phyloP scores from a whole-genome alignment of 2,113 vertebrate genomes.

The Dascyllus trimaculatus region DNA sequence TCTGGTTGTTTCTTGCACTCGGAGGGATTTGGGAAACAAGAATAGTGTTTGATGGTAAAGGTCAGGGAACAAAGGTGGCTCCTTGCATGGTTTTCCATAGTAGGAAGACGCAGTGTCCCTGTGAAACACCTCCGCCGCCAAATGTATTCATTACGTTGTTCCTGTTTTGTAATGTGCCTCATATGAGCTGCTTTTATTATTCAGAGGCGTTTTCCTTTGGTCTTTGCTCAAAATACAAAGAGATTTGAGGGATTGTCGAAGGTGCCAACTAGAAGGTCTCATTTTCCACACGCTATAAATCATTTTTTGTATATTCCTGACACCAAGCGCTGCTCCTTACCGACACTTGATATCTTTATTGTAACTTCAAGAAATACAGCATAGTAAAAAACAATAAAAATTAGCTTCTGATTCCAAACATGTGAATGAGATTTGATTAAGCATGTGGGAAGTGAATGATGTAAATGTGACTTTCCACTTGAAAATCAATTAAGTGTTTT shows the following conservation, averaged over 20 bases:
- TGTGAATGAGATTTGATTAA: conserved; percentile 66
- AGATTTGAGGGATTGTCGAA: conserved; percentile 76
- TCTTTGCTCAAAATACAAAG: conserved; percentile 66
- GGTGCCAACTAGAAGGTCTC: conserved; percentile 66
- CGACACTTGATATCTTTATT: conserved; percentile 65
- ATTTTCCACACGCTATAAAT: conserved; percentile 86
- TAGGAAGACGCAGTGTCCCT: conserved; percentile 59
- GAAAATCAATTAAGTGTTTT: conserved; percentile 72
- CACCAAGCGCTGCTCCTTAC: conserved; percentile 77
- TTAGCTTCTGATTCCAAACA: conserved; percentile 25
- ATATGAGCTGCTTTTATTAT: conserved; percentile 69
- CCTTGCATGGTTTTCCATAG: conserved; percentile 68
- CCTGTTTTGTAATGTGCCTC: conserved; percentile 76
- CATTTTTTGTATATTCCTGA: conserved; percentile 84
- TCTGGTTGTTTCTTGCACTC: conserved; percentile 77
- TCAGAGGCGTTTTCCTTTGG: conserved; percentile 66
- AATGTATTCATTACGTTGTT: conserved; percentile 81
- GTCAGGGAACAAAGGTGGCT: conserved; percentile 83
- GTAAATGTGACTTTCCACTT: conserved; percentile 67
- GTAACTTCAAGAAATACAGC: conserved; percentile 43
- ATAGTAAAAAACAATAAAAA: conserved; percentile 21
- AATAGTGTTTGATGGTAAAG: conserved; percentile 86
- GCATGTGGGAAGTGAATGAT: conserved; percentile 46
- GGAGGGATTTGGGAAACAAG: conserved; percentile 85
- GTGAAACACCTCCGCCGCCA: conserved; percentile 65